phyloP scores from a whole-genome alignment of 2,888 invertebrate genomes.

The Diplolepis rosae region DNA sequence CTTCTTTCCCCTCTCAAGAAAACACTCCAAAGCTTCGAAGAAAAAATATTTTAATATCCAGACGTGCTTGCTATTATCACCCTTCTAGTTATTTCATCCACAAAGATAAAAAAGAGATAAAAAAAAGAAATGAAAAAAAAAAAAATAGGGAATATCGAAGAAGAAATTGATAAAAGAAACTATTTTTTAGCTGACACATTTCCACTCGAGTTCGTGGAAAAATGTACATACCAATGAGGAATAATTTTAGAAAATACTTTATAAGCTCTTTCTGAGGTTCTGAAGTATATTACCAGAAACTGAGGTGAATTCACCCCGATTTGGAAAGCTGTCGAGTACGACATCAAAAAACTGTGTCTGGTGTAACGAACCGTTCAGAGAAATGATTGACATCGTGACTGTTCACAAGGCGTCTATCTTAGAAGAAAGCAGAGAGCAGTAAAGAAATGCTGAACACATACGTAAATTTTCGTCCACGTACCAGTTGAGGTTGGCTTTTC shows the following conservation, averaged over 20 bases:
- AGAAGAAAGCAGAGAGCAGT: background rate
- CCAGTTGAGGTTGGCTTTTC: background rate
- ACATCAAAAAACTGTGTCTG: constrained; percentile 20
- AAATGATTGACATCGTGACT: constrained; percentile 19
- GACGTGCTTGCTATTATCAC: constrained; percentile 34
- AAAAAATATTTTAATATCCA: constrained; percentile 48
- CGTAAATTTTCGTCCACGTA: background rate
- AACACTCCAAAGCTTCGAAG: constrained; percentile 42
- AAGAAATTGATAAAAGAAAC: no score
- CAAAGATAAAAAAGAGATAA: background rate
- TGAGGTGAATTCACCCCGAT: background rate
- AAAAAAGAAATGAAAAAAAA: background rate
- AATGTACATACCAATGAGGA: background rate
- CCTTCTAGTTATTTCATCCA: background rate
- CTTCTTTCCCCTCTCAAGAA: constrained; percentile 50
- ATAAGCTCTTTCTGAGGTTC: background rate
- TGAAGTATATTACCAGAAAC: background rate
- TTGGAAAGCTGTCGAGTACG: background rate
- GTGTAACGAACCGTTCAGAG: constrained; percentile 21
- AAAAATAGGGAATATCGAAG: no score
- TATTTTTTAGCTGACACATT: no score
- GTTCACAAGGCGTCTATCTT: background rate
- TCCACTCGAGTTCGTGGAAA: no score
- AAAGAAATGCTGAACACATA: constrained; percentile 9
- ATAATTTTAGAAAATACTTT: background rate